phyloP scores from a whole-genome alignment of 2,888 invertebrate genomes.

The Pandemis heparana region DNA sequence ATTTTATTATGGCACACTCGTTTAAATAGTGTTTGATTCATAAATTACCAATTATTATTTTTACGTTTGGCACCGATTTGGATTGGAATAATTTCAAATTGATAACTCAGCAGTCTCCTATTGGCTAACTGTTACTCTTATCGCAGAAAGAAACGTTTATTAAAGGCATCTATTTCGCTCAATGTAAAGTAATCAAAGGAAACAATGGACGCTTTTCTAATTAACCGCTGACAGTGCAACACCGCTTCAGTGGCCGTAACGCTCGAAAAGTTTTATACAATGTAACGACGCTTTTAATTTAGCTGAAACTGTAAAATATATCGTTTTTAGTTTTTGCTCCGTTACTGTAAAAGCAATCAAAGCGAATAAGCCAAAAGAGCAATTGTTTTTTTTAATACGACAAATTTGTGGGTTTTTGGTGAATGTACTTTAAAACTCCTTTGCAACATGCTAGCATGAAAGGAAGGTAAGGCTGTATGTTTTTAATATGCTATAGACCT shows the following conservation, averaged over 20 bases:
- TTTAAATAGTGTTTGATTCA: too few species aligned
- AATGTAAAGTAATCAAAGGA: not conserved
- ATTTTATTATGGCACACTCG: too few species aligned
- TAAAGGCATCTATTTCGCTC: not conserved
- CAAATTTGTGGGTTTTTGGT: too few species aligned
- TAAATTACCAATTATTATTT: too few species aligned
- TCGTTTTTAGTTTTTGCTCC: not conserved
- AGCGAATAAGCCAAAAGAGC: not conserved
- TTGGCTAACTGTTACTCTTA: not conserved
- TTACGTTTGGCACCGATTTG: too few species aligned
- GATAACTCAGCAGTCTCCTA: too few species aligned
- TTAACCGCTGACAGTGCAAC: slow-evolving; percentile 11
- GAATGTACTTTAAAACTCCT: too few species aligned
- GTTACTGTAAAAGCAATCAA: not conserved
- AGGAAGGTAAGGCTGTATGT: too few species aligned
- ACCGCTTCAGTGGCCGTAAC: slow-evolving; percentile 1
- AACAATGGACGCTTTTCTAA: slow-evolving; percentile 29
- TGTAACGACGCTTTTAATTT: slow-evolving; percentile 4
- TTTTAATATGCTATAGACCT: too few species aligned
- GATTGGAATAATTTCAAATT: too few species aligned
- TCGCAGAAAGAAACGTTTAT: not conserved
- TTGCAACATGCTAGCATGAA: too few species aligned
- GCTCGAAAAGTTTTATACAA: slow-evolving; percentile 14
- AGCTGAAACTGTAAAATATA: not conserved
- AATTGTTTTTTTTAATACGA: too few species aligned